A percentile compares a stretch with the other conserved stretches of the same genome.
Evolutionary conservation across 2,797 vertebrate species (phyloP).

Genomic region (Petrocephalus schoutedeni): DNA sequence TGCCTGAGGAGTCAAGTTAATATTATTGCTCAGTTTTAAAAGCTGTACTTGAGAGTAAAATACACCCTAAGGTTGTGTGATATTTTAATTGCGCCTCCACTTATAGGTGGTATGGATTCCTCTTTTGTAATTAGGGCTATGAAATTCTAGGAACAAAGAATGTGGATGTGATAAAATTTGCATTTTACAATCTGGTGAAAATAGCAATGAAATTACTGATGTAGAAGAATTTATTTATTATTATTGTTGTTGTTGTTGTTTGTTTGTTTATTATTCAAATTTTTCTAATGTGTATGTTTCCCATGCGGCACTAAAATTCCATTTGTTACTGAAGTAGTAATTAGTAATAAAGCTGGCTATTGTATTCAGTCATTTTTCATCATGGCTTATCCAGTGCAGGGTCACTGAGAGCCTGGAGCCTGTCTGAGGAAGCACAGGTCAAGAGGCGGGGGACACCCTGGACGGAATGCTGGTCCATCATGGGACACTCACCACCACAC

Average conservation of each 20-base stretch:
- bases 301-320: neutral
- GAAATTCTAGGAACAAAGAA: neutral
- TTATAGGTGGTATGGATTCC: neutral
- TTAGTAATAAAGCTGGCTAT: neutral
- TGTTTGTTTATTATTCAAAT: neutral
- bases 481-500: neutral
- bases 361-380: neutral
- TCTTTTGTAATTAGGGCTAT: neutral
- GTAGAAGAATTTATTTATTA: neutral
- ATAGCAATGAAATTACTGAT: neutral
- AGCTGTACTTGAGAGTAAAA: neutral
- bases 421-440: neutral
- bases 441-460: neutral
- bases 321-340: constrained; percentile 3
- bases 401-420: neutral
- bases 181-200: neutral
- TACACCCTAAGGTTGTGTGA: neutral
- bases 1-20: neutral
- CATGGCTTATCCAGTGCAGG: neutral
- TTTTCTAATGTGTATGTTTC: neutral
- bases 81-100: neutral
- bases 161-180: neutral
- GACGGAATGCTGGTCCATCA: neutral
- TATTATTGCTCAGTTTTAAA: constrained; percentile 4
- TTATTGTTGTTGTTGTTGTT: neutral